Evolutionary conservation across 2,113 vertebrate genomes (phyloP), one percentile per base, ranked within the genome.

Genomic region (Argyrosomus japonicus): DNA sequence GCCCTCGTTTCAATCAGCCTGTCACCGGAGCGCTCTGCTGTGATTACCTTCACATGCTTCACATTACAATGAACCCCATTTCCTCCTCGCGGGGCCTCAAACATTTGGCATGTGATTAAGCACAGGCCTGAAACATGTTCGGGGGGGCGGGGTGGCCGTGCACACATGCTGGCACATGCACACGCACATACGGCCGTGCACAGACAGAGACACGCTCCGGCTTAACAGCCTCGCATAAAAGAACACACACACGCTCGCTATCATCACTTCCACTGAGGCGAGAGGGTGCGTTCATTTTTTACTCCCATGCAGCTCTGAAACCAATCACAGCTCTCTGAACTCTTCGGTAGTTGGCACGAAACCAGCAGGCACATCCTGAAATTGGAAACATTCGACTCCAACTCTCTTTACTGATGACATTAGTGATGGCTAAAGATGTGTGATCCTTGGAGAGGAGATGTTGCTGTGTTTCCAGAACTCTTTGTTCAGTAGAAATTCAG

Each of bases 11-110:
- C 75, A 27, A 65, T 79, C 79, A 84, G 57, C 23, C 54, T 48
- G 82, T 71, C 65, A 51, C 1, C 13, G 60, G 36, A 70, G 50
- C 12, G 14, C 61, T 45, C 29, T 17, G 63, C 48, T 17, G 21
- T 84, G 80, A 86, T 84, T 75, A 61, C 11, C 63, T 65, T 63
- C 86, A 90, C 80, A 78, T 90, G 82, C 77, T 81, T 61, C 54
- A 2, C 81, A 77, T 82, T 67, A 69, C 6, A 32, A 0, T 9
- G 36, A 58, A 10, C 62, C 61, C 70, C 45, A 1, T 63, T 67
- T 50, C 48, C 60, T 14, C 12, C 0, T 36, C 18, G 0, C 15
- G 2, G 76, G 85, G 72, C 80, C 82, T 23, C 67, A 0, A 5
- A n/a, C 48, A 6, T 8, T 56, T 84, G 69, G 81, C 58, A 19